Conservation (phyloP, 2,113 vertebrate species). For the Limanda limanda region DNA sequence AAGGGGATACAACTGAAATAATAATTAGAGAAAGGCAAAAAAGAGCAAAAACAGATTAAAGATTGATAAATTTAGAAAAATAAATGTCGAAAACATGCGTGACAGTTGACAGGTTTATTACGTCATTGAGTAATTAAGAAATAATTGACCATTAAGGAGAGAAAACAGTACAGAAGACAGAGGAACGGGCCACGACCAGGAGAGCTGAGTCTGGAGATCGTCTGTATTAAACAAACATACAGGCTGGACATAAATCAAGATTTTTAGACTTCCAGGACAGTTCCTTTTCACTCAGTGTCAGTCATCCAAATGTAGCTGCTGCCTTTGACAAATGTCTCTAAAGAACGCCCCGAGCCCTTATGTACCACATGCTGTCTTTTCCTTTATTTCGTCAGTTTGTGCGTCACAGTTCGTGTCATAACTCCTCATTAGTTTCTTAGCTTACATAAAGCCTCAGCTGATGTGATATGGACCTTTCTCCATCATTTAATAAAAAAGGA, state of each 20-base stretch:
- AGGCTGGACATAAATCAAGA: background rate
- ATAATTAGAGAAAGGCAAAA: background rate
- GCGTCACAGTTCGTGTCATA: slow-evolving; percentile 64
- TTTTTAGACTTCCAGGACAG: slow-evolving; percentile 15
- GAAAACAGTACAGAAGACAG: background rate
- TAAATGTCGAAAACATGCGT: background rate
- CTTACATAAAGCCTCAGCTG: background rate
- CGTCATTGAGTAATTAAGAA: background rate
- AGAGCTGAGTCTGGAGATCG: background rate
- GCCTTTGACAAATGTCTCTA: slow-evolving; percentile 49
- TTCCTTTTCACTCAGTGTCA: slow-evolving; percentile 42
- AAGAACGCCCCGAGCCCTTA: slow-evolving; percentile 41
- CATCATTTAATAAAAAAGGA: background rate
- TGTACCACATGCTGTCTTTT: slow-evolving; percentile 53
- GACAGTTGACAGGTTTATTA: too few relatives aligned
- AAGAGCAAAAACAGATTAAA: background rate
- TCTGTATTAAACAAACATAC: background rate
- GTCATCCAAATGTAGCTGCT: slow-evolving; percentile 34
- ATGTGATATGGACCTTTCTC: background rate
- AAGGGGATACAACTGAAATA: background rate
- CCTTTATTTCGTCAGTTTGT: slow-evolving; percentile 54
- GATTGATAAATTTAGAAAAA: background rate
- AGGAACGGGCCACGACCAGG: background rate
- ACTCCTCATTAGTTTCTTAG: slow-evolving; percentile 36
- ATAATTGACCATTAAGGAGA: background rate